Evolutionary conservation across 2,113 vertebrate genomes (phyloP).

Genomic region (Vanacampus margaritifer): DNA sequence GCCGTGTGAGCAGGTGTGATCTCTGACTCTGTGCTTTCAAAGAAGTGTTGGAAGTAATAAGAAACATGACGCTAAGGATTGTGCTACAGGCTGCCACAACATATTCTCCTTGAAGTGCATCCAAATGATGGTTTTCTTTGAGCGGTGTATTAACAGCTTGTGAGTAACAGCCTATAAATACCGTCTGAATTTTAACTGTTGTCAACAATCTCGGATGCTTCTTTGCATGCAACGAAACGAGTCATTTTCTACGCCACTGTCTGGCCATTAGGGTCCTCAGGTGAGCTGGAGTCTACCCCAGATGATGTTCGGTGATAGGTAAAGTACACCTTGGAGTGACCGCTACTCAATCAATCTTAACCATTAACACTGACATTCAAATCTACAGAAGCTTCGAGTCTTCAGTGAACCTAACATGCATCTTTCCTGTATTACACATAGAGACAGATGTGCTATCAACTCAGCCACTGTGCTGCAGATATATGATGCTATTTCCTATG

Average conservation of each 20-base stretch:
- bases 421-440: too few species aligned
- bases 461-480: background rate
- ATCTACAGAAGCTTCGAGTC: too few species aligned
- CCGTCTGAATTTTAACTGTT: conserved; percentile 36
- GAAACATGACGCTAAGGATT: conserved; percentile 41
- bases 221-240: conserved; percentile 5
- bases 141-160: conserved; percentile 29
- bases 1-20: conserved; percentile 61
- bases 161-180: conserved; percentile 18
- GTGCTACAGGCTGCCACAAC: conserved; percentile 41
- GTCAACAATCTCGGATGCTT: conserved; percentile 12
- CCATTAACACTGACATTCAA: background rate
- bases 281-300: background rate
- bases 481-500: background rate
- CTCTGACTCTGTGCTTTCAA: conserved; percentile 48
- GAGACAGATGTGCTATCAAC: too few species aligned
- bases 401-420: too few species aligned
- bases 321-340: background rate
- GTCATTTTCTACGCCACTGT: background rate
- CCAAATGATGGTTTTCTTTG: conserved; percentile 37
- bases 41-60: conserved; percentile 50
- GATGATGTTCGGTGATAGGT: background rate
- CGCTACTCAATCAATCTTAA: background rate
- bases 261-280: background rate
- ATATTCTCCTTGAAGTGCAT: conserved; percentile 51